Evolutionary conservation across 35 echinoderm and acorn worm genomes (phyloP), one percentile per base, ranked within the genome.

Genomic region (Patiria miniata): DNA sequence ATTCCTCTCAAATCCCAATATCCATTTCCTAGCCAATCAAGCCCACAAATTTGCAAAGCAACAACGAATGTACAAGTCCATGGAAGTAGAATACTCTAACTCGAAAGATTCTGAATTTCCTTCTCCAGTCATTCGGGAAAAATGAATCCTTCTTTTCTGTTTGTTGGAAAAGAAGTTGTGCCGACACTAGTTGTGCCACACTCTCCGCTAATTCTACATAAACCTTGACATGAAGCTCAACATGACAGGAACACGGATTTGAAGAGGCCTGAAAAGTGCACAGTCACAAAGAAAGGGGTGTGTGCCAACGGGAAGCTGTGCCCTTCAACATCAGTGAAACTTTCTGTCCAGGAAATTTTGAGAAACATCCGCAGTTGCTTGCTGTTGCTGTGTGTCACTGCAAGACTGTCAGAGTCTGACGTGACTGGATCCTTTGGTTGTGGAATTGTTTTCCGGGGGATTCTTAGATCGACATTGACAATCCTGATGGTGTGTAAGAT

Each of bases 401-500:
- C 42, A 4, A 47, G 42, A 6, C 42, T 12, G 12, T 47, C 42
- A 47, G 12, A 12, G 42, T 4, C 42, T 4, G 42, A 47, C 4
- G 42, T 47, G 42, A 47, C 42, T 47, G 42, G 42, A 47, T 47
- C 42, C 12, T n/a, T 47, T 6, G 4, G 12, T 12, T 6, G 42
- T 4, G 42, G 42, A 47, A 12, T 47, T 47, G 42, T 47, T 47
- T 4, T 73, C 65, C 7, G 65, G 9, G 32, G 21, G 26, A 73
- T 18, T 73, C 34, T 73, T 23, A 73, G 26, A 32, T 73, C 10
- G 14, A 22, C 26, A 73, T 30, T 30, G 65, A 23, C 65, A 0
- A n/a, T 73, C 65, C 65, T 30, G 26, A 73, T 73, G 65, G 65
- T 73, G 19, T 73, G 65, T 10, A 73, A 30, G 29, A 73, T 73